Base-by-base conservation (phyloP, 1,140 invertebrate genomes). In the Pseudoatta argentina region DNA sequence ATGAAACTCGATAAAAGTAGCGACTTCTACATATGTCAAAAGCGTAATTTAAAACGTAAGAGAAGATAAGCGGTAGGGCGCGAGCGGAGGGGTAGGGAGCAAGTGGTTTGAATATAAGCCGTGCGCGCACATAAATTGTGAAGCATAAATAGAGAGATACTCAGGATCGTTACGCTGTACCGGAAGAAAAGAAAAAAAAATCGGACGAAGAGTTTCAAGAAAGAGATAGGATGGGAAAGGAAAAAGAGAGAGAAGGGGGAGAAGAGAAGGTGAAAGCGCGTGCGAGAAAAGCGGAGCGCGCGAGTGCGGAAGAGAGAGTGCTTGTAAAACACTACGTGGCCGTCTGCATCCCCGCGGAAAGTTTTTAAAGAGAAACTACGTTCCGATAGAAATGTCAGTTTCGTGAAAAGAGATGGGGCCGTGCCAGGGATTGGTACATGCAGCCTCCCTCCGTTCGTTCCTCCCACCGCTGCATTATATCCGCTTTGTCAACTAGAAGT, bases 311-410 rank as follows among this genome's bases (percentile, higher is more conserved):
- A 82, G 55, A 63, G 67, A 82, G 44, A 86, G 76, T 78, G 73
- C 79, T 83, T 83, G 79, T 83, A 83, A 87, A 76, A 77, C 71
- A 81, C 76, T 83, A 83, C 78, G 63, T 73, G 63, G 55, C 39
- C 48, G 48, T 24, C 27, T 48, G 63, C 79, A 88, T 79, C 76
- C 86, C 77, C n/a, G 34, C 66, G 21, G 57, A 86, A 89, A 89
- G 87, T 91, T 91, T 90, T 91, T 88, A 88, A 90, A 86, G 71
- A 90, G 87, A 73, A 91, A 85, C 87, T 87, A 88, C 90, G 78
- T 81, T 48, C 55, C 89, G 89, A 91, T 91, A 91, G 87, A 91
- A 87, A 91, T 71, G 90, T 91, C 89, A 91, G 86, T 91, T 83
- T 59, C 55, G 82, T 44, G 90, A 55, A 89, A 91, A 89, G 87